phyloP scores from a whole-genome alignment of 2,113 vertebrate species.

The Semnornis frantzii region DNA sequence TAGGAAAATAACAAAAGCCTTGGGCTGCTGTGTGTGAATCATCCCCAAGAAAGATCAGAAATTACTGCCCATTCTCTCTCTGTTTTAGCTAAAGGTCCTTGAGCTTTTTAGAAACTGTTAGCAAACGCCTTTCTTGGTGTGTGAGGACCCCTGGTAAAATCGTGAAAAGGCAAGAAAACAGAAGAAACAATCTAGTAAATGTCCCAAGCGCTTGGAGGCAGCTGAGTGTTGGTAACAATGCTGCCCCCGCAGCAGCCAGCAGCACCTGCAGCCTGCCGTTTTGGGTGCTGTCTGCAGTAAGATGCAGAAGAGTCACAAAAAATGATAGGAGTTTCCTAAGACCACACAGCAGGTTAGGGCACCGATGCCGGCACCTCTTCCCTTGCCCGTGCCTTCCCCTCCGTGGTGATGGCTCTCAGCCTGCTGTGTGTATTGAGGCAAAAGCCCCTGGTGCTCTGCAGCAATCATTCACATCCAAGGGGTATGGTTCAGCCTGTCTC shows the following conservation, averaged over 20 bases:
- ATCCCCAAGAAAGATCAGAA: not conserved
- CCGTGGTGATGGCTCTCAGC: not conserved
- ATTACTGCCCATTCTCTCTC: not conserved
- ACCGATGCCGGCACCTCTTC: not conserved
- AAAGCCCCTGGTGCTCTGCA: not conserved
- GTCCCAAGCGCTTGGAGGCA: not conserved
- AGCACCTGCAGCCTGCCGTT: not conserved
- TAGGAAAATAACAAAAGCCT: not conserved
- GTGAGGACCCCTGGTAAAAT: not conserved
- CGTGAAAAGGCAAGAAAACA: not conserved
- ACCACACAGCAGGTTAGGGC: not conserved
- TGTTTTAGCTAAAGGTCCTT: not conserved
- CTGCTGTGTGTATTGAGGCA: not conserved
- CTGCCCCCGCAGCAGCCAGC: not conserved
- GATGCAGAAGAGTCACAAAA: not conserved
- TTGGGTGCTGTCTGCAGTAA: not conserved
- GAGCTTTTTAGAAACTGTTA: not conserved
- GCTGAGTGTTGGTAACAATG: not conserved
- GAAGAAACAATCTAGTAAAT: not conserved
- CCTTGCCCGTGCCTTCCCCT: fast-evolving
- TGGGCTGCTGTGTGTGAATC: not conserved
- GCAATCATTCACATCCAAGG: not conserved
- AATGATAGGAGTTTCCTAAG: not conserved
- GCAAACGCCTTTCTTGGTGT: not conserved
- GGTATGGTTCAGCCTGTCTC: not conserved